These are phyloP conservation scores for Lasioglossum malachurum DNA, from an alignment of 2,888 invertebrate species.

Conservation along the genomic window DNA sequence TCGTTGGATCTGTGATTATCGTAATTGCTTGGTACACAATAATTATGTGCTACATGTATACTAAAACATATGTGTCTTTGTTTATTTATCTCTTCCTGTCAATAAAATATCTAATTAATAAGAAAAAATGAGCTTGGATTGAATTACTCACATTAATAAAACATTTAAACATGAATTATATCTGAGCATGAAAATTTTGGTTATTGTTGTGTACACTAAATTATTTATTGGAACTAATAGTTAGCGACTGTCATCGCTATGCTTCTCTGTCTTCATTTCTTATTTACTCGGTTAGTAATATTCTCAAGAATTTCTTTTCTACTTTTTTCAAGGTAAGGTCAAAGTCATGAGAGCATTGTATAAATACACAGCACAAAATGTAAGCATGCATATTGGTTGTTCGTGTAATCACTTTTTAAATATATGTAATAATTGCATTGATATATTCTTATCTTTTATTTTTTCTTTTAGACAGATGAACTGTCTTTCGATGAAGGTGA, in stretches of 20 bases:
- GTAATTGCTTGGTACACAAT: neutral
- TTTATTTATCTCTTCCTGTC: neutral
- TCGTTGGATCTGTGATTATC: constrained; percentile 28
- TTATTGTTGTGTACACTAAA: constrained; percentile 14
- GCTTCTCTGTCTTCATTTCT: neutral
- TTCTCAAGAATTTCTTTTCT: constrained; percentile 18
- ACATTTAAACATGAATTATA: constrained; percentile 6
- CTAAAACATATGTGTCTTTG: constrained; percentile 24
- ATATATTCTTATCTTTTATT: neutral
- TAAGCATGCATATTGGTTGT: constrained; percentile 77
- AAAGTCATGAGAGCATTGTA: constrained; percentile 87
- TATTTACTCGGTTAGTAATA: constrained; percentile 2
- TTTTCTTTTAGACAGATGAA: constrained; percentile 86
- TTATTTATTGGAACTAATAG: neutral
- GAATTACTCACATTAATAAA: constrained; percentile 5
- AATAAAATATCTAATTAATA: constrained; percentile 9
- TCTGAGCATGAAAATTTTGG: constrained; percentile 4
- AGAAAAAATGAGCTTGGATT: neutral
- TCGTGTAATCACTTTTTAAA: neutral
- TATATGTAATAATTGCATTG: neutral
- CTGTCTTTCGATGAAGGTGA: constrained; percentile 89
- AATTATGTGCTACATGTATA: neutral
- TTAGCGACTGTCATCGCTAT: neutral
- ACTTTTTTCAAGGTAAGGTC: constrained; percentile 84
- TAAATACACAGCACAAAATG: constrained; percentile 87